phyloP scores from a whole-genome alignment of 2,888 invertebrate genomes.

The Dryocosmus kuriphilus region DNA sequence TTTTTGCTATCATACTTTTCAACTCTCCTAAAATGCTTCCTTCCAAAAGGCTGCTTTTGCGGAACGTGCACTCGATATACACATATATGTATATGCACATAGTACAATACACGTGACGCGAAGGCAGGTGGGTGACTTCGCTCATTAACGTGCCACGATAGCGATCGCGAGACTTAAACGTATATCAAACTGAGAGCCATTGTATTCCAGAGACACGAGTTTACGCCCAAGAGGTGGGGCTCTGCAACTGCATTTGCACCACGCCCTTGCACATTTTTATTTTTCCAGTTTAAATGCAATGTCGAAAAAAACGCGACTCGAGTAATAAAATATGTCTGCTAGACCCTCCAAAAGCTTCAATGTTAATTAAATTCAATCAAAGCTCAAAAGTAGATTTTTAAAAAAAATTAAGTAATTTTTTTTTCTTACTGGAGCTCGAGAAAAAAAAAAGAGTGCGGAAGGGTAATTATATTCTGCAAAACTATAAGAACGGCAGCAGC shows the following conservation, averaged over 20 bases:
- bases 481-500: constrained; percentile 67
- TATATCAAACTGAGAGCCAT: constrained; percentile 57
- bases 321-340: constrained; percentile 39
- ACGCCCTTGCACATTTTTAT: constrained; percentile 68
- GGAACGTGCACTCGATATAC: no score
- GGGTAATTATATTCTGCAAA: constrained; percentile 74
- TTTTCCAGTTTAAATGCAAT: constrained; percentile 62
- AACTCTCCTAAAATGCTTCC: background rate
- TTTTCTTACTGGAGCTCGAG: constrained; percentile 13
- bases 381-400: background rate
- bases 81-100: background rate
- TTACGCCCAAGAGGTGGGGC: constrained; percentile 69
- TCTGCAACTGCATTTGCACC: constrained; percentile 66
- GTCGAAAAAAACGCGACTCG: background rate
- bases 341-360: background rate
- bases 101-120: background rate
- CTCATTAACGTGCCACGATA: constrained; percentile 62
- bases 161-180: constrained; percentile 56
- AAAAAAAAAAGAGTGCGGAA: constrained; percentile 33
- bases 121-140: constrained; percentile 63
- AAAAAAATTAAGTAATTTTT: background rate
- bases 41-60: background rate
- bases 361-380: background rate
- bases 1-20: background rate
- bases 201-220: constrained; percentile 60